Percentiles rank a stretch among this genome's conserved stretches.
These are phyloP conservation scores for Homalodisca vitripennis DNA, from an alignment of 1,140 invertebrate genomes.

Conservation along the genomic window DNA sequence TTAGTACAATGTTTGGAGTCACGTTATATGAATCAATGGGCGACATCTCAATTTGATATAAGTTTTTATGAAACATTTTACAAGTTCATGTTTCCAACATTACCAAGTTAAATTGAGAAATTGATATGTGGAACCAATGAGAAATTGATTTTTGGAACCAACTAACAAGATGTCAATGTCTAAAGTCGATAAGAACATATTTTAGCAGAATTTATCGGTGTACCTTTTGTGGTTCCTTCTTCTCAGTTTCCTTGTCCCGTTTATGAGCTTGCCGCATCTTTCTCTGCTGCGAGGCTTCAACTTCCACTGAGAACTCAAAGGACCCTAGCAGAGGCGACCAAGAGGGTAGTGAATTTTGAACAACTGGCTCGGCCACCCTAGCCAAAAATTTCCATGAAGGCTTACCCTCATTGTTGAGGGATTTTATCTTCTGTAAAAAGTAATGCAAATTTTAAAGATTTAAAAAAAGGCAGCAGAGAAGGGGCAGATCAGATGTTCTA, in stretches of 20 bases:
- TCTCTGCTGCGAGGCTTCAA: neutral
- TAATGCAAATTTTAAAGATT: too few relatives aligned
- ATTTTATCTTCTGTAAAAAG: neutral
- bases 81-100: too few relatives aligned
- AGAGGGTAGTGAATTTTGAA: neutral
- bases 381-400: neutral
- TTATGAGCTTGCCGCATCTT: neutral
- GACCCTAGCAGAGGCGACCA: neutral
- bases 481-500: neutral
- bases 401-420: neutral
- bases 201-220: too few relatives aligned
- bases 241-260: neutral
- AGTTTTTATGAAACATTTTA: too few relatives aligned
- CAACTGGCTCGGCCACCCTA: neutral
- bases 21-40: too few relatives aligned
- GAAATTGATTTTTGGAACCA: too few relatives aligned
- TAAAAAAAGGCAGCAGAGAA: neutral
- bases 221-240: slow-evolving; percentile 5
- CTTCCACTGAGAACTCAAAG: neutral
- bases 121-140: too few relatives aligned
- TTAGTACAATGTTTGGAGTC: too few relatives aligned
- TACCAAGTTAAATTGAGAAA: too few relatives aligned
- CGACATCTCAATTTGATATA: too few relatives aligned
- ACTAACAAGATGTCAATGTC: too few relatives aligned
- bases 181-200: too few relatives aligned